Conservation (phyloP, 2,797 vertebrate genomes). For the Heterohyrax brucei region DNA sequence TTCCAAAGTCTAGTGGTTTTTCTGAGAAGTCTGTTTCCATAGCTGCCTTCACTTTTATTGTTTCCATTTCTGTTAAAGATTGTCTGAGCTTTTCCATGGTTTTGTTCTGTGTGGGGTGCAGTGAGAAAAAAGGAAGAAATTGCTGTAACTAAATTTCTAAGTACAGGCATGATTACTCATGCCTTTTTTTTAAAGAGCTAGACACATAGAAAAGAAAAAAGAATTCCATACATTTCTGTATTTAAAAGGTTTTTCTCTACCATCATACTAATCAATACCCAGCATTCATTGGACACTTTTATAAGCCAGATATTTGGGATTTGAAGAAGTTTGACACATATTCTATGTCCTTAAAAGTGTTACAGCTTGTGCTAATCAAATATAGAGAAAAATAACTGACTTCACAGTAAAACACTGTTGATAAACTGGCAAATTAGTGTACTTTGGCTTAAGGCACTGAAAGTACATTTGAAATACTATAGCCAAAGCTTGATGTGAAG, state of each 20-base stretch:
- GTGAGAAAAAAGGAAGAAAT: background rate
- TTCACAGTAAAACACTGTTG: slow-evolving; percentile 24
- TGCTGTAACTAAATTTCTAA: slow-evolving; percentile 46
- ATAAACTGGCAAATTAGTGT: slow-evolving; percentile 9
- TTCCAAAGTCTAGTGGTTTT: background rate
- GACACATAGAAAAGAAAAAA: slow-evolving; percentile 51
- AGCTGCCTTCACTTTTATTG: slow-evolving; percentile 81
- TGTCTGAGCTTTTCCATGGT: slow-evolving; percentile 75
- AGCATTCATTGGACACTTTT: slow-evolving; percentile 22
- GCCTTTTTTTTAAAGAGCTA: background rate
- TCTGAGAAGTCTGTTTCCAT: slow-evolving; percentile 78
- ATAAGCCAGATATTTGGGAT: slow-evolving; percentile 19
- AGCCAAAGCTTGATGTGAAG: slow-evolving; percentile 49
- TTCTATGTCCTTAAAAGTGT: background rate
- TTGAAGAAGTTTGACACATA: slow-evolving; percentile 41
- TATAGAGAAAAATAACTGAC: slow-evolving; percentile 45
- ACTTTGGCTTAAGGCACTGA: slow-evolving; percentile 45
- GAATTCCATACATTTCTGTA: slow-evolving; percentile 17
- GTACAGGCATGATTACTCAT: background rate
- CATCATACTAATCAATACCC: slow-evolving; percentile 25
- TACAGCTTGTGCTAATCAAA: slow-evolving; percentile 38
- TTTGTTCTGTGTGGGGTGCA: slow-evolving; percentile 71
- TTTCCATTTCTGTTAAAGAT: slow-evolving; percentile 84
- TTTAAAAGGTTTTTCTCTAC: slow-evolving; percentile 55
- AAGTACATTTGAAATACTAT: slow-evolving; percentile 49